Evolutionary conservation across 2,888 invertebrate genomes (phyloP).

Genomic region (Mythimna albipuncta): DNA sequence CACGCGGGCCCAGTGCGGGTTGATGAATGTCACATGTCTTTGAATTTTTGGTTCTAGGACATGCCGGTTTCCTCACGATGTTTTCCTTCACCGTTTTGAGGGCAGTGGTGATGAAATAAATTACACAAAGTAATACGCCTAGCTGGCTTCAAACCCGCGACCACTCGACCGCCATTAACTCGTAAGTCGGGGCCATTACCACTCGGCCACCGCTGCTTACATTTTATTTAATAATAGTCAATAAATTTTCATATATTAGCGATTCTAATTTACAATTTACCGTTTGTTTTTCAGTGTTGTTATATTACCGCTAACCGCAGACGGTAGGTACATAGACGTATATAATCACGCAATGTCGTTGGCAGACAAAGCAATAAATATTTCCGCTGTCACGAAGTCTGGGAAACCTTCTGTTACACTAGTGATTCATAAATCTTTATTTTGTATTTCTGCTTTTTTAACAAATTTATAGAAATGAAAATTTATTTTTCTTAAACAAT

Average conservation of each 20-base stretch:
- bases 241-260: slow-evolving; percentile 31
- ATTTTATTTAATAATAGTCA: not conserved
- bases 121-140: no score
- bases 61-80: no score
- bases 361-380: slow-evolving; percentile 56
- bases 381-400: slow-evolving; percentile 49
- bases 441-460: slow-evolving; percentile 16
- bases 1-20: no score
- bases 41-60: no score
- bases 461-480: not conserved
- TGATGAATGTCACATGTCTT: no score
- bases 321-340: slow-evolving; percentile 25
- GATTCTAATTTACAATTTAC: slow-evolving; percentile 46
- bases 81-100: no score
- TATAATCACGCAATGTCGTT: slow-evolving; percentile 39
- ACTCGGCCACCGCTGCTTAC: no score
- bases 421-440: slow-evolving; percentile 46
- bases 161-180: no score
- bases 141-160: no score
- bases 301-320: slow-evolving; percentile 43
- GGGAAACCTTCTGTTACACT: slow-evolving; percentile 41
- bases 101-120: no score
- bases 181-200: no score
- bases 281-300: slow-evolving; percentile 44
- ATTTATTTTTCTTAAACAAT: not conserved